phyloP scores from a whole-genome alignment of 2,797 vertebrate species.

The Helostoma temminkii region DNA sequence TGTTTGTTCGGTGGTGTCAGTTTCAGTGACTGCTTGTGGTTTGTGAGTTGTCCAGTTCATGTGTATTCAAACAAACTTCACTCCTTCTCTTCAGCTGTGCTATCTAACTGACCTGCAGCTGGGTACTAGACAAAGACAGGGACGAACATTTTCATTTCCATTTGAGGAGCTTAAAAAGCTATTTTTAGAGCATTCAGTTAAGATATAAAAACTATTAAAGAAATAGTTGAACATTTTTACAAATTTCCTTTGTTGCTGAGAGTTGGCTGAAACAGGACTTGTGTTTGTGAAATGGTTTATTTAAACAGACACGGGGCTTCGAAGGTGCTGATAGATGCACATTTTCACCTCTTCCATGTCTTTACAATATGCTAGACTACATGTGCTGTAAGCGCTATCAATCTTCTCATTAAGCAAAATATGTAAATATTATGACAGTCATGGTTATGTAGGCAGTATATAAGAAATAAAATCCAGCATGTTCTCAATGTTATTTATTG shows the following conservation, averaged over 20 bases:
- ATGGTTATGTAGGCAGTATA: neutral
- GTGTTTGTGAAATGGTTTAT: no score
- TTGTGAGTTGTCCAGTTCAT: constrained; percentile 33
- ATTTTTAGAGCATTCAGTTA: neutral
- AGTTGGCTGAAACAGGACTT: neutral
- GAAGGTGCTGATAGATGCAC: neutral
- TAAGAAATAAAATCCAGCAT: constrained; percentile 5
- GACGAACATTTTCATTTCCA: no score
- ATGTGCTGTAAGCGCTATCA: no score
- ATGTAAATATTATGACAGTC: neutral
- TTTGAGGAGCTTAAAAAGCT: no score
- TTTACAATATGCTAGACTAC: neutral
- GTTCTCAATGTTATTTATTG: constrained; percentile 3
- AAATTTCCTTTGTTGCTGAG: neutral
- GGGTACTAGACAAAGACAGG: neutral
- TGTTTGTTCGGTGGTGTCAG: constrained; percentile 1
- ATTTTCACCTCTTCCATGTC: neutral
- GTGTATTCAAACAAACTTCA: constrained; percentile 29
- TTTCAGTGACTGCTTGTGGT: neutral
- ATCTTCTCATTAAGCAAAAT: neutral
- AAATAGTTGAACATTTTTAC: constrained; percentile 5
- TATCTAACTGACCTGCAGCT: neutral
- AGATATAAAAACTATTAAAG: neutral
- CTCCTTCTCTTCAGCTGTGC: neutral
- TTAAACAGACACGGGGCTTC: neutral